Evolutionary conservation across 1,140 invertebrate genomes (phyloP), one percentile per base, ranked within the genome.

Genomic region (Sitodiplosis mosellana): DNA sequence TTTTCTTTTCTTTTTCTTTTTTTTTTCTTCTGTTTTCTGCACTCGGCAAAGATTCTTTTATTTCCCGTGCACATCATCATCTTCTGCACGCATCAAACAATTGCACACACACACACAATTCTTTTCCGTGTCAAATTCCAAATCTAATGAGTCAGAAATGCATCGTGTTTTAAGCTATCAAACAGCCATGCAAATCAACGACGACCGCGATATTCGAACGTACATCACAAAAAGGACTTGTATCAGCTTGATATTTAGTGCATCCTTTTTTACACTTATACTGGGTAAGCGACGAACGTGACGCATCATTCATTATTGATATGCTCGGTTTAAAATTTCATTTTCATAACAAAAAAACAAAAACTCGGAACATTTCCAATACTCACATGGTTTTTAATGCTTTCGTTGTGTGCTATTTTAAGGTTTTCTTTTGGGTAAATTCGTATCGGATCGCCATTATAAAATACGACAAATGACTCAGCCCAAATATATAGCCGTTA

Each of bases 101-200:
- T 19, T 14, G 6, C 7, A 43, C 12, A 2, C 5, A 20, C 20
- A 15, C 19, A 18, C 12, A 43, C 10, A 14, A 41, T 11, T 41
- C 7, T 7, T 41, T 11, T 18, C 6, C 6, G 8, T 41, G 40
- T 36, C n/a, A 36, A 36, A 8, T 36, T 36, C n/a, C 34, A n/a
- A 15, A 40, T 37, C 18, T 34, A 47, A 47, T 18, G n/a, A 27
- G 6, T 15, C 15, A 18, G 52, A 47, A 47, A 64, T 64, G 62
- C 60, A 64, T 59, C 59, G 61, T 45, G 61, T 64, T 46, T 56
- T 64, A 10, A 61, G 61, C 53, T 64, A 64, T 49, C 60, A 64
- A 53, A 64, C 61, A 49, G 58, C 62, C n/a, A 59, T 62, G 47
- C 50, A 61, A 52, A 19, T 19, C 49, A 59, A 56, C 48, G 57